Evolutionary conservation across 2,113 vertebrate species (phyloP), one percentile per base, ranked within the genome.

Genomic region (Chaetodon auriga): DNA sequence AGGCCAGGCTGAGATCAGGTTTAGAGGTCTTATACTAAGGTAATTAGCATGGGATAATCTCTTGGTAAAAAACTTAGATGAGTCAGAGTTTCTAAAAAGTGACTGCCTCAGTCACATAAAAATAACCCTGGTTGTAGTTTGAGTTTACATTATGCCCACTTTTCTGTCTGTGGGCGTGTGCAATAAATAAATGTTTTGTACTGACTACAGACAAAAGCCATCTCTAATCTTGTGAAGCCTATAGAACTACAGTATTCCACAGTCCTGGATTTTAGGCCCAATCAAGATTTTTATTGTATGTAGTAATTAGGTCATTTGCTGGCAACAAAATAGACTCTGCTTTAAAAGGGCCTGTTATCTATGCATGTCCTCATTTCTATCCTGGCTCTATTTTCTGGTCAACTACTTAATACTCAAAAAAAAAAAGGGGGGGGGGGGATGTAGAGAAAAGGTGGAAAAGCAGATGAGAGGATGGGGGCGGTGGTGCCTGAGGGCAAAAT

Each of bases 321-420:
- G 63, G 61, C 53, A 82, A 79, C 57, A 81, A 85, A 84, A 86
- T 63, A 81, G 74, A 49, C 90, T 89, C 81, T 90, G 41, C 60
- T 91, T 89, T 88, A 77, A 93, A 61, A 84, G 73, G 90, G 82
- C 71, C 65, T 65, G 54, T 89, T 90, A 90, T 89, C 53, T 79
- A 48, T 83, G 83, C 75, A 71, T 86, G 86, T 90, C 92, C 87
- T 94, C 63, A 68, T 94, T 93, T 91, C 78, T 87, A 66, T 86
- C 75, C 35, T 60, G 68, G 84, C 83, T 54, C 25, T 74, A 19
- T 53, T 66, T 78, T 84, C 76, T 70, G 70, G 78, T 92, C 81
- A 89, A 73, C 51, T 82, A 72, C 78, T 86, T 8, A 6, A 83
- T 57, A 62, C 25, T n/a, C 66, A 63, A 45, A 21, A 12, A 2